A percentile compares a stretch with the other conserved stretches of the same genome.
These are phyloP conservation scores for Zaprionus ghesquierei DNA, from an alignment of 1,140 invertebrate species.

Conservation along the genomic window DNA sequence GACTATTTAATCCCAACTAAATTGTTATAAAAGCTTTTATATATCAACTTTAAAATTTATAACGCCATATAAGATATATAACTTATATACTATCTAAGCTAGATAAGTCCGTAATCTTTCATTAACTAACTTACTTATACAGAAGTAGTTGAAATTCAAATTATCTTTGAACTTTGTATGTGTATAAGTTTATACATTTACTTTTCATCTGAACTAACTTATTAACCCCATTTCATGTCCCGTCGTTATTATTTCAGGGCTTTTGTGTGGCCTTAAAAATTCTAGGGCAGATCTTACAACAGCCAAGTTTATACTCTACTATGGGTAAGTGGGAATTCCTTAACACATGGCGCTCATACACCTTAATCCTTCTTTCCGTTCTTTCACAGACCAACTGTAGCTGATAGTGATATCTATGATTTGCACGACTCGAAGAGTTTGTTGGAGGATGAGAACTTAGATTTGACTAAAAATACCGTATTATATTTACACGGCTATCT, in stretches of 20 bases:
- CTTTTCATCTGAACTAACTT: neutral
- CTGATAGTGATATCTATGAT: conserved; percentile 74
- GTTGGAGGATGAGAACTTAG: conserved; percentile 83
- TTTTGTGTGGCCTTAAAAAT: conserved; percentile 67
- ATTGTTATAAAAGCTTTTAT: neutral
- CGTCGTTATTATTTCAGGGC: conserved; percentile 36
- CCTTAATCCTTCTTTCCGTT: neutral
- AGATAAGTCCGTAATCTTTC: conserved; percentile 9
- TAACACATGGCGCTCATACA: neutral
- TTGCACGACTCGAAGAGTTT: conserved; percentile 63
- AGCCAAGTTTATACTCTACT: conserved; percentile 71
- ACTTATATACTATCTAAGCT: neutral
- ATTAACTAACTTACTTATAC: neutral
- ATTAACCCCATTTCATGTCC: neutral
- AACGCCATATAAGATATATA: neutral
- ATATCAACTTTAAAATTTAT: neutral
- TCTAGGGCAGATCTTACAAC: conserved; percentile 62
- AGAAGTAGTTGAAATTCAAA: neutral
- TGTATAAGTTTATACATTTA: neutral
- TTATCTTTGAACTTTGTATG: neutral
- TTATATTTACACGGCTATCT: conserved; percentile 85
- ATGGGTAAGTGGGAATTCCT: conserved; percentile 47
- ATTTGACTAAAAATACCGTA: conserved; percentile 83
- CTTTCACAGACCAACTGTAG: conserved; percentile 56
- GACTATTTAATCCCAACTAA: neutral